These are phyloP conservation scores for Aulostomus chinensis DNA, from an alignment of 2,797 vertebrate genomes.

Conservation along the genomic window DNA sequence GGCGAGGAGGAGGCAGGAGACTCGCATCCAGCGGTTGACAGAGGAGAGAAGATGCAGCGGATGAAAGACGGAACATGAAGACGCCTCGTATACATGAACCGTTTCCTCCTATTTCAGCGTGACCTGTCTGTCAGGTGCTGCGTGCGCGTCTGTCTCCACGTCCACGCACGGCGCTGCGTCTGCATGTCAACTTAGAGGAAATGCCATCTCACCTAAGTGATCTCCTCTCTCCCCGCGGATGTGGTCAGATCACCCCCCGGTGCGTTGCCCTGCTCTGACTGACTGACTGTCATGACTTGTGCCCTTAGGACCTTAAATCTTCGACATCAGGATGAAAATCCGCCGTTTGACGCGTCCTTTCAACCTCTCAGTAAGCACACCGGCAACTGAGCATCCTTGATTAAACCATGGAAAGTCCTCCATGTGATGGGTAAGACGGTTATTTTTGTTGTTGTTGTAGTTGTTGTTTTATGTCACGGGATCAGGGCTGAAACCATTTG, in stretches of 20 bases:
- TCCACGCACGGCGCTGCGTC: slow-evolving; percentile 23
- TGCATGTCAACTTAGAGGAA: slow-evolving; percentile 24
- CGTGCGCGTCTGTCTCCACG: slow-evolving; percentile 35
- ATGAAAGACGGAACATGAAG: slow-evolving; percentile 22
- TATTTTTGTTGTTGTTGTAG: no score
- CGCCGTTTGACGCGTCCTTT: slow-evolving; percentile 30
- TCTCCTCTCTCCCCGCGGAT: slow-evolving; percentile 20
- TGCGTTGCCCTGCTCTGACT: slow-evolving; percentile 15
- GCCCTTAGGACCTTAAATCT: slow-evolving; percentile 33
- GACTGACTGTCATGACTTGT: slow-evolving; percentile 57
- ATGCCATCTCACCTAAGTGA: slow-evolving; percentile 38
- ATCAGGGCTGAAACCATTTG: slow-evolving; percentile 2
- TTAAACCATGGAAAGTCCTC: slow-evolving; percentile 40
- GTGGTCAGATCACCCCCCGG: not conserved
- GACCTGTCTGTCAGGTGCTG: slow-evolving; percentile 50
- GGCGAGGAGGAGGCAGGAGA: slow-evolving; percentile 22
- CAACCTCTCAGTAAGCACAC: slow-evolving; percentile 16
- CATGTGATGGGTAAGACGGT: slow-evolving; percentile 57
- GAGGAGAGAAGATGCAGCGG: slow-evolving; percentile 9
- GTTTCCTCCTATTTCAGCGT: slow-evolving; percentile 11
- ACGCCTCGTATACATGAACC: not conserved
- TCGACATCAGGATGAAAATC: slow-evolving; percentile 26
- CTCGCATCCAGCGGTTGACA: slow-evolving; percentile 38
- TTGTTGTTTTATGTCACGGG: no score
- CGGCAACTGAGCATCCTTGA: slow-evolving; percentile 23